Base-by-base conservation (phyloP, 2,797 vertebrate species). In the Sorex maritimensis region DNA sequence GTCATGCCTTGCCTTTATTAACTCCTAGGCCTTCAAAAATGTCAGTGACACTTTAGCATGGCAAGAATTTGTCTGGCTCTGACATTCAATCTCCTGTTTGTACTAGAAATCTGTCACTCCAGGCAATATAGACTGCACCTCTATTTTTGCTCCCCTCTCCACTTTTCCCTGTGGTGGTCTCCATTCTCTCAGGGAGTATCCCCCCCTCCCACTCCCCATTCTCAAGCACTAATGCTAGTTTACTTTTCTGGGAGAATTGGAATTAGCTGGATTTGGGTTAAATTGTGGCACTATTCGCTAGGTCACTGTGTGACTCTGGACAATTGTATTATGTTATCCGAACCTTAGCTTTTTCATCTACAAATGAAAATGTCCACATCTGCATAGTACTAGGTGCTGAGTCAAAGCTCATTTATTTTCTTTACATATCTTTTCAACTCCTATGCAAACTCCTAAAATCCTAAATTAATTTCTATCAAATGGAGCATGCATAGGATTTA, bases 61-160 rank as follows among this genome's bases (percentile, higher is more conserved):
- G 49, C 72, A 89, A 96, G 94, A 94, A 71, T 77, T 78, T 86
- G 72, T 34, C 81, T 88, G 41, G 28, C 61, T 82, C 78, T 77
- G 89, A 81, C n/a, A 73, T 67, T 68, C 52, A 67, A 61, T 82
- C 81, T 95, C 46, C 55, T 61, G 5, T 63, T 49, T 81, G 52
- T 46, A 61, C 0, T 34, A 68, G 34, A 68, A 93, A 82, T 82
- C 88, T 90, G 78, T 0, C 38, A 23, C 78, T 93, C 38, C 4
- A 19, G 13, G 13, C 5, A 34, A 52, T 3, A 41, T 74, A 30
- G 67, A n/a, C 11, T 10, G 6, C 1, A 14, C 26, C 2, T 24
- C n/a, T 81, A 88, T 46, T 65, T 9, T 81, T 72, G 38, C 6
- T 30, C 21, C 5, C n/a, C 7, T 72, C 30, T 58, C 38, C 15